phyloP scores from a whole-genome alignment of 2,113 vertebrate genomes.

The Pteropus alecto region DNA sequence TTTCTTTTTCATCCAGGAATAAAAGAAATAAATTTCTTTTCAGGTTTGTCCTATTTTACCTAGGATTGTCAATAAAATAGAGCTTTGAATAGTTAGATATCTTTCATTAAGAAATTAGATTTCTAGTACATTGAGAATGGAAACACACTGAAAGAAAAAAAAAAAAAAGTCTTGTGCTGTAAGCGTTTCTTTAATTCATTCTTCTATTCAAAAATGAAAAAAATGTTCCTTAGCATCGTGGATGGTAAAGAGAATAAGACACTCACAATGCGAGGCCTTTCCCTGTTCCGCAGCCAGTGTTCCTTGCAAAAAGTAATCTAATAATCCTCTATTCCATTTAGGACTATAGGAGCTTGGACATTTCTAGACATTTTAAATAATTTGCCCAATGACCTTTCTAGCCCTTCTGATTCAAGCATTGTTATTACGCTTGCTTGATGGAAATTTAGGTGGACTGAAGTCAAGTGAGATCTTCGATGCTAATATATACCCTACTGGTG shows the following conservation, averaged over 20 bases:
- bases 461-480: background rate
- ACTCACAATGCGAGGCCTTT: background rate
- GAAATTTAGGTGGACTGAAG: background rate
- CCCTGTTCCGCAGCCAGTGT: background rate
- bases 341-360: background rate
- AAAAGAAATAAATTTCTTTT: background rate
- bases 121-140: background rate
- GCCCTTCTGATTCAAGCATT: background rate
- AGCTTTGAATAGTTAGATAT: background rate
- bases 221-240: background rate
- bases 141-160: background rate
- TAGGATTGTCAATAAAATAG: background rate
- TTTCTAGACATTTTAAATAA: slow-evolving; percentile 31
- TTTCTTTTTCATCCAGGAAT: slow-evolving; percentile 34
- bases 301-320: background rate
- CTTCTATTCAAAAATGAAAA: background rate
- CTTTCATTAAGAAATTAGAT: slow-evolving; percentile 33
- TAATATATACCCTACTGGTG: background rate
- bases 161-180: background rate
- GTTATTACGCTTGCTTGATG: background rate
- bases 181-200: background rate
- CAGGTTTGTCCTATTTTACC: background rate
- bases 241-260: background rate
- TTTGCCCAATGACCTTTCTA: background rate
- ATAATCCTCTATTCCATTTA: background rate